Evolutionary conservation across 2,113 vertebrate species (phyloP).

Genomic region (Hipposideros armiger): DNA sequence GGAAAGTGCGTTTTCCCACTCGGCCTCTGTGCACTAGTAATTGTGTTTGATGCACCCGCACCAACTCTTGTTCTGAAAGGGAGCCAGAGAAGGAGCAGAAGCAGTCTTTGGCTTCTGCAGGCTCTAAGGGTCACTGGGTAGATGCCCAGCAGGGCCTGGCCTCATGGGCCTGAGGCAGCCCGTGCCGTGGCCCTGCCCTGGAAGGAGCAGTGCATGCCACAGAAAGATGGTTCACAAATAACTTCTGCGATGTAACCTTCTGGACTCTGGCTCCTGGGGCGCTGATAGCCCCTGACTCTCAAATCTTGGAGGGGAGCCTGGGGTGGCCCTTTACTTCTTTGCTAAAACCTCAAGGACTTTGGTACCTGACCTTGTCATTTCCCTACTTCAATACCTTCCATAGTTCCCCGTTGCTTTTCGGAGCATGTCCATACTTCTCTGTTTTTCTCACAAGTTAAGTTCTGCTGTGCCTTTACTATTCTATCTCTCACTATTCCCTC

Average conservation of each 20-base stretch:
- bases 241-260: neutral
- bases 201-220: neutral
- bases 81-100: neutral
- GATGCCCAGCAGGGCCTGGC: neutral
- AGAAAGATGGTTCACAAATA: neutral
- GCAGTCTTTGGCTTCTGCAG: neutral
- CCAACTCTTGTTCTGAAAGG: neutral
- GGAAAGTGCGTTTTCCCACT: constrained; percentile 19
- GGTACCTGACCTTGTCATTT: neutral
- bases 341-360: neutral
- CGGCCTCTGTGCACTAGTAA: neutral
- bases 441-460: neutral
- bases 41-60: neutral
- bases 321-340: neutral
- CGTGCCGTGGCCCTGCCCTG: neutral
- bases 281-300: neutral
- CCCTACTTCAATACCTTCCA: neutral
- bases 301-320: neutral
- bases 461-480: neutral
- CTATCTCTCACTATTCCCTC: neutral
- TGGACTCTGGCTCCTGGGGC: neutral
- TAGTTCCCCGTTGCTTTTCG: neutral
- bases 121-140: neutral
- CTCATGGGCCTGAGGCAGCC: neutral
- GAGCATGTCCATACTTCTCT: neutral